Evolutionary conservation across 2,113 vertebrate genomes (phyloP).

Genomic region (Clupea harengus): DNA sequence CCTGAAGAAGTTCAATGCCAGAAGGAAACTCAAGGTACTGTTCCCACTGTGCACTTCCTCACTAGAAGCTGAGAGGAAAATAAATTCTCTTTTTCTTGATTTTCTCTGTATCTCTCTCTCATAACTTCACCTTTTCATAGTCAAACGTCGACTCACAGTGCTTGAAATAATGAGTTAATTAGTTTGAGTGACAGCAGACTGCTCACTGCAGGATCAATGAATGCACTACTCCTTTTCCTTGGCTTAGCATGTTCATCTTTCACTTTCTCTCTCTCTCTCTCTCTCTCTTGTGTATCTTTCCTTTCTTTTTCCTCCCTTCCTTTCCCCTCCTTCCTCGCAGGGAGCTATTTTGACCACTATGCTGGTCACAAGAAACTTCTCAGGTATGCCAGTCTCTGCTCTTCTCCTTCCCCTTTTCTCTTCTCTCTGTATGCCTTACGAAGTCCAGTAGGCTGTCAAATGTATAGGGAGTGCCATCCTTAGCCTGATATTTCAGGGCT

Average conservation of each 20-base stretch:
- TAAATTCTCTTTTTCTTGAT: not conserved
- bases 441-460: too few species aligned
- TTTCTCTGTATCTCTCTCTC: conserved; percentile 26
- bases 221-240: not conserved
- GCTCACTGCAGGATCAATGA: not conserved
- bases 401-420: conserved; percentile 30
- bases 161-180: not conserved
- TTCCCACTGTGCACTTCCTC: not conserved
- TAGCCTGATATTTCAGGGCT: too few species aligned
- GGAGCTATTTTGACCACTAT: conserved; percentile 98
- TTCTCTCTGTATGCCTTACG: conserved; percentile 7
- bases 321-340: conserved; percentile 66
- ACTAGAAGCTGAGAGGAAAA: not conserved
- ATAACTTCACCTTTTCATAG: not conserved
- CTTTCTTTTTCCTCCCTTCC: conserved; percentile 44
- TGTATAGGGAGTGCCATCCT: too few species aligned
- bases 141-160: not conserved
- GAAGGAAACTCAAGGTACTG: conserved; percentile 94
- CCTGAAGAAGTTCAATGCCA: conserved; percentile 97
- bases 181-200: not conserved
- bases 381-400: conserved; percentile 79
- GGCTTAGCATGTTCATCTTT: conserved; percentile 24
- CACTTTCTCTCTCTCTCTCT: not conserved
- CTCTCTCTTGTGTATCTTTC: conserved; percentile 28
- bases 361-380: conserved; percentile 98